A percentile compares a stretch with the other conserved stretches of the same genome.
These are phyloP conservation scores for Chroicocephalus ridibundus DNA, from an alignment of 2,113 vertebrate species.

Conservation along the genomic window DNA sequence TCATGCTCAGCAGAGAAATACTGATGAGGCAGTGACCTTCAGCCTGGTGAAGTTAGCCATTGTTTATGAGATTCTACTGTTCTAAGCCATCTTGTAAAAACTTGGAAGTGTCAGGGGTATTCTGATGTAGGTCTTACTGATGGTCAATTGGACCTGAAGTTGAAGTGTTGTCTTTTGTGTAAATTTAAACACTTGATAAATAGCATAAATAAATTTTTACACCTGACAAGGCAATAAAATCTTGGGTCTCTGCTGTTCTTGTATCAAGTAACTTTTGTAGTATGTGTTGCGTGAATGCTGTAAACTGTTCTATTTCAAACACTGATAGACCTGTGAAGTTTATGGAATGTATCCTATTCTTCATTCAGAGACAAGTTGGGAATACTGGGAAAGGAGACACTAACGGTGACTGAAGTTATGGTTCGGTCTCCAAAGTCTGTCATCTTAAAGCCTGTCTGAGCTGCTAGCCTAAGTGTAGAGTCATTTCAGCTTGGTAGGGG, in stretches of 20 bases:
- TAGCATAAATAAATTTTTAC: slow-evolving; percentile 50
- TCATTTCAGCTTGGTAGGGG: neutral
- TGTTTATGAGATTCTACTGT: slow-evolving; percentile 44
- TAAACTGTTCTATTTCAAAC: neutral
- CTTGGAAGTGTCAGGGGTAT: neutral
- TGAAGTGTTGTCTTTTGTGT: neutral
- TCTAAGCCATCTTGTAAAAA: slow-evolving; percentile 31
- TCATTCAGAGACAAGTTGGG: neutral
- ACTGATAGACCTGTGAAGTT: neutral
- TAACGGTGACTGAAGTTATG: neutral
- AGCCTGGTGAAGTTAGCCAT: slow-evolving; percentile 13
- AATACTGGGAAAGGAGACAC: neutral
- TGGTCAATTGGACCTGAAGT: neutral
- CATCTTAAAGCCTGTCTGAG: neutral
- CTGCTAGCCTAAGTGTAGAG: neutral
- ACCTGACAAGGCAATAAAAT: neutral
- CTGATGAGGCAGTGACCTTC: neutral
- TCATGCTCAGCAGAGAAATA: neutral
- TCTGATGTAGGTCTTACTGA: neutral
- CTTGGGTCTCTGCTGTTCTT: neutral
- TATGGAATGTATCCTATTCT: rapidly evolving
- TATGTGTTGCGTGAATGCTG: neutral
- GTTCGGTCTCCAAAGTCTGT: neutral
- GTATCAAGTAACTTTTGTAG: neutral
- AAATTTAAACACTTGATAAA: slow-evolving; percentile 34